A percentile compares a stretch with the other conserved stretches of the same genome.
Conservation (phyloP, 2,797 vertebrate species). For the Cyprinella venusta region DNA sequence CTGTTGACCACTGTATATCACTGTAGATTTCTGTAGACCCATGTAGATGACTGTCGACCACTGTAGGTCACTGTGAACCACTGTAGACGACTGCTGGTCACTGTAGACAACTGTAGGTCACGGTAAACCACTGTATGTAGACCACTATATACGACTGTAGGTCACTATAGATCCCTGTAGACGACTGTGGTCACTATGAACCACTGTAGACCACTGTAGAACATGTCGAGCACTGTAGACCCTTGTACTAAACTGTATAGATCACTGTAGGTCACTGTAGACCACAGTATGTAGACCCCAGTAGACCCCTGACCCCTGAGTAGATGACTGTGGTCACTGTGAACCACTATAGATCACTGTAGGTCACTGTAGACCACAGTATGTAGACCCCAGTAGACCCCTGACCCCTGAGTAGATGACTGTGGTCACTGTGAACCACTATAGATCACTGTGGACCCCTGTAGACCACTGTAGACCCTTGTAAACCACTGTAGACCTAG, state of each 20-base stretch:
- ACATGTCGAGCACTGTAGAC: fast-evolving
- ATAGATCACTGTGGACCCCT: fast-evolving
- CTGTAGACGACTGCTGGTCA: fast-evolving
- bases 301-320: too few relatives aligned
- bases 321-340: too few relatives aligned
- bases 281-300: fast-evolving
- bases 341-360: fast-evolving
- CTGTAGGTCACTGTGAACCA: fast-evolving
- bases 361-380: fast-evolving
- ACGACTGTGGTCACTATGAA: fast-evolving
- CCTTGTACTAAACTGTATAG: too few relatives aligned
- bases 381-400: neutral
- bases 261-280: fast-evolving
- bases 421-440: too few relatives aligned
- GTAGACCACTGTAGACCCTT: fast-evolving
- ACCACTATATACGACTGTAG: fast-evolving
- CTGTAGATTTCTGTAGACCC: fast-evolving
- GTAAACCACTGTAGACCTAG: neutral
- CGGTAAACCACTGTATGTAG: neutral
- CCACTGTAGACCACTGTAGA: fast-evolving
- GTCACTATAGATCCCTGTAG: fast-evolving
- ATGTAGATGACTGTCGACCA: fast-evolving
- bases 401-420: too few relatives aligned
- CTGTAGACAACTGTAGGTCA: fast-evolving
- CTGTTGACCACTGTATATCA: neutral